Evolutionary conservation across 2,113 vertebrate genomes (phyloP).

Genomic region (Ammodytes marinus): DNA sequence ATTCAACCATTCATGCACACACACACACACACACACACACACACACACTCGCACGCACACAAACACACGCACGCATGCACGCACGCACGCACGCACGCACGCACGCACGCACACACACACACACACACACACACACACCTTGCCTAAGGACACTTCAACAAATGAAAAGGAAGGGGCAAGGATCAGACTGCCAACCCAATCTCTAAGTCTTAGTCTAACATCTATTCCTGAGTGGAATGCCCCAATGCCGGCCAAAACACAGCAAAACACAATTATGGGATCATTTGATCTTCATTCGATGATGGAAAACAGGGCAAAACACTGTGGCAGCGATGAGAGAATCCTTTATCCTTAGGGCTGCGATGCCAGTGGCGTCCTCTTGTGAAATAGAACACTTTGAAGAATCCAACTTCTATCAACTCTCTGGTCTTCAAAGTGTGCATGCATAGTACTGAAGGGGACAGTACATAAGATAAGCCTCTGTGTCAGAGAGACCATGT

Average conservation of each 20-base stretch:
- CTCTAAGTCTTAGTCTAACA: not conserved
- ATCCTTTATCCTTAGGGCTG: conserved; percentile 30
- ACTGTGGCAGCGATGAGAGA: conserved; percentile 20
- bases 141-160: no score
- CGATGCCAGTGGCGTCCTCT: conserved; percentile 15
- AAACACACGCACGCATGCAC: no score
- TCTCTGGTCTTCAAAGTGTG: conserved; percentile 48
- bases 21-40: no score
- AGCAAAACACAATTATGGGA: not conserved
- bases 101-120: no score
- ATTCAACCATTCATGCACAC: no score
- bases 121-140: no score
- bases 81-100: no score
- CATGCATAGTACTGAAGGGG: conserved; percentile 28
- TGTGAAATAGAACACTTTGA: conserved; percentile 56
- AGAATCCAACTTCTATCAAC: conserved; percentile 51
- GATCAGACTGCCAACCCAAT: not conserved
- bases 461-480: conserved; percentile 59
- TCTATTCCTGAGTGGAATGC: not conserved
- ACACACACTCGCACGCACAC: no score
- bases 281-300: conserved; percentile 17
- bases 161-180: no score
- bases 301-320: conserved; percentile 13
- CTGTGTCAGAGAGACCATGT: conserved; percentile 39
- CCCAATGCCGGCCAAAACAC: not conserved